Percentiles rank a stretch among this genome's conserved stretches.
phyloP scores from a whole-genome alignment of 2,888 invertebrate species.

The Ochropleura plecta region DNA sequence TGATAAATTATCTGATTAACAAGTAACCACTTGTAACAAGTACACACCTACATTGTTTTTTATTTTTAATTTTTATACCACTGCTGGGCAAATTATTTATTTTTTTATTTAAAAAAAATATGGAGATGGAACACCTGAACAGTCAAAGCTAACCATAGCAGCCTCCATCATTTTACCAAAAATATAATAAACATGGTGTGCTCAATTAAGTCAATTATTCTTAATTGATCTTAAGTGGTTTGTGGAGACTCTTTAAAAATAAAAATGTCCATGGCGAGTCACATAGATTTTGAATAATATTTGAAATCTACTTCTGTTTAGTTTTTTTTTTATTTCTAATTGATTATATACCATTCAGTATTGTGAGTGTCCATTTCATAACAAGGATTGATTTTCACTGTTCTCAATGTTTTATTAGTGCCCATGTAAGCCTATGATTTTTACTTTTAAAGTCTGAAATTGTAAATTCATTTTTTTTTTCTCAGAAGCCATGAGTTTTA shows the following conservation, averaged over 20 bases:
- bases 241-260: slow-evolving; percentile 18
- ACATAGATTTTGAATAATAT: background rate
- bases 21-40: slow-evolving; percentile 49
- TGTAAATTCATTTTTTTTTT: no score
- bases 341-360: no score
- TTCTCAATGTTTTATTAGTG: no score
- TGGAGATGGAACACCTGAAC: background rate
- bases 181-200: slow-evolving; percentile 28
- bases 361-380: no score
- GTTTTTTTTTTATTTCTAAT: no score
- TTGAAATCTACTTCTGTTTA: background rate
- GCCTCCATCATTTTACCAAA: slow-evolving; percentile 22
- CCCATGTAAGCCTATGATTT: no score
- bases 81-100: background rate
- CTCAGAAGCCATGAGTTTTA: background rate
- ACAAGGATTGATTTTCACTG: no score
- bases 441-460: no score
- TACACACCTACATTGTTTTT: background rate
- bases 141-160: background rate
- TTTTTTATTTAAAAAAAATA: background rate
- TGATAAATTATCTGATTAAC: slow-evolving; percentile 78
- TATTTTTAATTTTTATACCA: background rate
- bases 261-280: slow-evolving; percentile 5
- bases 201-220: slow-evolving; percentile 33
- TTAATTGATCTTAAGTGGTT: slow-evolving; percentile 45